phyloP scores from a whole-genome alignment of 2,797 vertebrate species.

The Natrix natrix region DNA sequence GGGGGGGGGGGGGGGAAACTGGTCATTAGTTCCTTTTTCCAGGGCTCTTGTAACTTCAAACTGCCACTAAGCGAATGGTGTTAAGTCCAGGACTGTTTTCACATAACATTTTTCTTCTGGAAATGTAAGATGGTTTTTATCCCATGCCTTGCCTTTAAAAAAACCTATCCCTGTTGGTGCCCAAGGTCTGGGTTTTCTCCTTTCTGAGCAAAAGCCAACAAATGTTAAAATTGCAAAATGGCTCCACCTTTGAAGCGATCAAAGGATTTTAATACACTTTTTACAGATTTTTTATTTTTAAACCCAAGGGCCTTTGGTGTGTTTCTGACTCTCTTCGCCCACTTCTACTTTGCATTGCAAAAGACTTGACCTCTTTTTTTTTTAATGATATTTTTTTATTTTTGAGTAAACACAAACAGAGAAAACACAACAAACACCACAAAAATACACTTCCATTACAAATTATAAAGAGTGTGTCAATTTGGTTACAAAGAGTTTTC shows the following conservation, averaged over 20 bases:
- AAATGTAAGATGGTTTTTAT: neutral
- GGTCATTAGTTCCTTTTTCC: neutral
- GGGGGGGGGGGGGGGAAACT: neutral
- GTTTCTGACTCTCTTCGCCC: neutral
- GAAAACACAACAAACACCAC: too few relatives aligned
- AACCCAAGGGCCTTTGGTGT: constrained; percentile 30
- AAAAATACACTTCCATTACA: too few relatives aligned
- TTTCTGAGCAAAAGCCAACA: constrained; percentile 23
- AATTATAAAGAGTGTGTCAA: too few relatives aligned
- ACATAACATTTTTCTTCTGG: neutral
- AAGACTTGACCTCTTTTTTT: constrained; percentile 24
- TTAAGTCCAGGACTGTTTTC: neutral
- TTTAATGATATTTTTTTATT: too few relatives aligned
- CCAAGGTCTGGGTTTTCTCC: neutral
- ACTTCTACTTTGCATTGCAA: constrained; percentile 54
- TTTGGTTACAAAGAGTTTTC: too few relatives aligned
- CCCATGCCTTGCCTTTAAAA: neutral
- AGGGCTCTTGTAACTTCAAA: neutral
- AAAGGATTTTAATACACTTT: neutral
- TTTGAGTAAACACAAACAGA: too few relatives aligned
- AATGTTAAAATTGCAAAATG: constrained; percentile 20
- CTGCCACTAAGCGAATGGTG: neutral
- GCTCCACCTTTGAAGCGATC: neutral
- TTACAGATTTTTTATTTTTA: neutral
- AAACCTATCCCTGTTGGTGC: neutral